These are phyloP conservation scores for Idaea straminata DNA, from an alignment of 2,888 invertebrate genomes.

Conservation along the genomic window DNA sequence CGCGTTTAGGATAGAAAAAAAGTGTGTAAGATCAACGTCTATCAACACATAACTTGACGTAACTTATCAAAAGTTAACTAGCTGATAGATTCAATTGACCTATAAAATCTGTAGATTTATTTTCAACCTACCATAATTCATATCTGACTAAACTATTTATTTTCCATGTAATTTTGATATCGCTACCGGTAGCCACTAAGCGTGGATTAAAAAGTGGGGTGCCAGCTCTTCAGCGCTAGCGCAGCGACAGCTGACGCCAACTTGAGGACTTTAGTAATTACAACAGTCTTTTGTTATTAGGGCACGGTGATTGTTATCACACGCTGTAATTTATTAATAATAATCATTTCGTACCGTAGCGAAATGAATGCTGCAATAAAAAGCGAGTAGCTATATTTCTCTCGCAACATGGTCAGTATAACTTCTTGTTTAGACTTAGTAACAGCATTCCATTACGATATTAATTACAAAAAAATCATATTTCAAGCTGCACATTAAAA, in stretches of 20 bases:
- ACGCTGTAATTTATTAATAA: conserved; percentile 2
- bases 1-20: too few species aligned
- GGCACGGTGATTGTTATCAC: conserved; percentile 10
- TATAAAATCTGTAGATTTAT: too few species aligned
- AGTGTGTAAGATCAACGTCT: too few species aligned
- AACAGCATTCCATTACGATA: not conserved
- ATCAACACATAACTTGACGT: too few species aligned
- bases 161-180: not conserved
- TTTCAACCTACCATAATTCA: too few species aligned
- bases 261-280: conserved; percentile 44
- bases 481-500: not conserved
- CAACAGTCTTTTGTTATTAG: conserved; percentile 30
- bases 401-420: not conserved
- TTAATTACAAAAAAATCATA: conserved; percentile 1
- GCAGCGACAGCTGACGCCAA: conserved; percentile 68
- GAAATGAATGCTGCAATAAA: not conserved
- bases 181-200: conserved; percentile 30
- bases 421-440: not conserved
- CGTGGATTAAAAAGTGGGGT: conserved; percentile 59
- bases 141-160: not conserved
- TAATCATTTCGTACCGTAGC: not conserved
- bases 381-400: not conserved
- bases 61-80: too few species aligned
- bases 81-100: too few species aligned
- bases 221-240: conserved; percentile 55